A percentile compares a stretch with the other conserved stretches of the same genome.
phyloP scores from a whole-genome alignment of 2,797 vertebrate species.

The Argya squamiceps region DNA sequence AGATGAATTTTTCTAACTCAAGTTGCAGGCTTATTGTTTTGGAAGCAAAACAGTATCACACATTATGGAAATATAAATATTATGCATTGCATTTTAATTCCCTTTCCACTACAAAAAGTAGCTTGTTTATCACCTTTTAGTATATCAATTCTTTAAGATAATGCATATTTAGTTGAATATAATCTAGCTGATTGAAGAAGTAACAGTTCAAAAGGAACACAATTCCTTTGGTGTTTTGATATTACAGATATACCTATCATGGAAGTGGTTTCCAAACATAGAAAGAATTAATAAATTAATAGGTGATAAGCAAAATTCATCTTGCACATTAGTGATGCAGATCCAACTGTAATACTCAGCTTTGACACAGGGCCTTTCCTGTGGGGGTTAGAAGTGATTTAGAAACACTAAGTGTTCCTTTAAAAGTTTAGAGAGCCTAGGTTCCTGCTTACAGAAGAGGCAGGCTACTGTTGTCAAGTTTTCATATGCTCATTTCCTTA shows the following conservation, averaged over 20 bases:
- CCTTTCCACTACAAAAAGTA: neutral
- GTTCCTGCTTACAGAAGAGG: neutral
- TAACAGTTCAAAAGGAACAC: neutral
- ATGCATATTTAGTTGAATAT: neutral
- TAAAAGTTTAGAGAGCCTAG: neutral
- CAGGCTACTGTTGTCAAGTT: neutral
- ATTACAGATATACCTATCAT: neutral
- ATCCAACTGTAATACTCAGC: neutral
- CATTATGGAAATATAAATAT: neutral
- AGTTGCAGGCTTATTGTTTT: neutral
- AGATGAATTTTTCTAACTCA: neutral
- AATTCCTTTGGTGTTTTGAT: neutral
- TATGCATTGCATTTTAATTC: neutral
- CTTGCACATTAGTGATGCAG: neutral
- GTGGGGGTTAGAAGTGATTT: neutral
- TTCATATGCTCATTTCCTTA: neutral
- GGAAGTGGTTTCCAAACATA: neutral
- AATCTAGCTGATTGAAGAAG: neutral
- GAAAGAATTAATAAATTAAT: neutral
- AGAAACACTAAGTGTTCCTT: neutral
- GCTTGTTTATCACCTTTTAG: neutral
- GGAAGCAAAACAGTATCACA: neutral
- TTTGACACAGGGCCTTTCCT: neutral
- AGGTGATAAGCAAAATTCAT: neutral
- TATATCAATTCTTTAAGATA: neutral